These are phyloP conservation scores for Geodia barretti DNA, from an alignment of 37 sponge, comb jelly and placozoan species.

Conservation along the genomic window DNA sequence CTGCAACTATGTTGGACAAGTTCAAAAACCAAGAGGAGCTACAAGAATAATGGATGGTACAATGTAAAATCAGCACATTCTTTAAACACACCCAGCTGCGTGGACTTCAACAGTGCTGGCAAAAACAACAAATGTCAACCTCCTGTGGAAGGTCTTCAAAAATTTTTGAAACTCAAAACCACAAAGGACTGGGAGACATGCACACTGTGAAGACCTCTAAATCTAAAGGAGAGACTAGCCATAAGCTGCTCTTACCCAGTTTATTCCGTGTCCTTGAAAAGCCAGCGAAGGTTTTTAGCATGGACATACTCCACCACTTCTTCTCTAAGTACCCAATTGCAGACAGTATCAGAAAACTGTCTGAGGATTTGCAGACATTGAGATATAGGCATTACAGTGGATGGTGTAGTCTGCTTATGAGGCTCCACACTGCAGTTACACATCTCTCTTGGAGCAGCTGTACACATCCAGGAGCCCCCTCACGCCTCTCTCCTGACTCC, in stretches of 20 bases:
- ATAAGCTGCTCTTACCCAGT: not conserved
- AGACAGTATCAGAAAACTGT: not conserved
- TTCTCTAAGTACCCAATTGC: not conserved
- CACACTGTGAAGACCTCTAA: not conserved
- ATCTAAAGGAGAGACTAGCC: not conserved
- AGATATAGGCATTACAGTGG: not conserved
- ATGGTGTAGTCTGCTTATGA: not conserved
- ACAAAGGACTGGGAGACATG: not conserved
- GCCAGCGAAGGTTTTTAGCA: not conserved
- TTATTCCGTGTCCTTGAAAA: not conserved
- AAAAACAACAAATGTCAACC: not conserved
- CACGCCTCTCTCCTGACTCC: not conserved
- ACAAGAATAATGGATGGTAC: not conserved
- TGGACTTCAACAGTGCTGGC: not conserved
- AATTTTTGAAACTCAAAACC: not conserved
- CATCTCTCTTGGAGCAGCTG: not conserved
- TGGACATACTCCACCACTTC: not conserved
- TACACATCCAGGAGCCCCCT: not conserved
- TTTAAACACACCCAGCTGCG: not conserved
- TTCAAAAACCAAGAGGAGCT: not conserved
- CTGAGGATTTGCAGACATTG: not conserved
- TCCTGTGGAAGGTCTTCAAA: not conserved
- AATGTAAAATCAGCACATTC: not conserved
- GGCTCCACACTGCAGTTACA: not conserved
- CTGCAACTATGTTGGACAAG: not conserved